Conservation (phyloP, 2,113 vertebrate species). For the Halcyon malimbica region DNA sequence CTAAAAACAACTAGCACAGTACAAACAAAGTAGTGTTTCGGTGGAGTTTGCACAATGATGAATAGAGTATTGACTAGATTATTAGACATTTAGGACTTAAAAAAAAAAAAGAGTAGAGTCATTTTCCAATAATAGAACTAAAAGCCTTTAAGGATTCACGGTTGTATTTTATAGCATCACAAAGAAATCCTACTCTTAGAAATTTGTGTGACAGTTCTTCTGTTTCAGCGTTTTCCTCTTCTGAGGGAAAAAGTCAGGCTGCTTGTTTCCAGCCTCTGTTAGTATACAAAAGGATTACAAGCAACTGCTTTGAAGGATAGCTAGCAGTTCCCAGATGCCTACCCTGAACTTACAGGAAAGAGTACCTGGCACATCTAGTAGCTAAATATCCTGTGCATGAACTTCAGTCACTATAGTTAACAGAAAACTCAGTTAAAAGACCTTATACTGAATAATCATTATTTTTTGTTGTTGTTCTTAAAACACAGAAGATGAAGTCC, state of each 20-base stretch:
- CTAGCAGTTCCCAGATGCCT: background rate
- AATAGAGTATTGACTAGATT: background rate
- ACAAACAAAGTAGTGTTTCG: background rate
- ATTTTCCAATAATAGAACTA: background rate
- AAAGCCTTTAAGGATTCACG: background rate
- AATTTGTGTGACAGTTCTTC: background rate
- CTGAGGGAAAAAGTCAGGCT: background rate
- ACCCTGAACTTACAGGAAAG: background rate
- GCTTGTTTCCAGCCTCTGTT: background rate
- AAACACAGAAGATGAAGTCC: background rate
- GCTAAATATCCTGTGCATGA: background rate
- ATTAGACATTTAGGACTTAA: background rate
- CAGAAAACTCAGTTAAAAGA: background rate
- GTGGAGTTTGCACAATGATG: fast-evolving
- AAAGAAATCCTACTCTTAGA: background rate
- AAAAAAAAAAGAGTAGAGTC: background rate
- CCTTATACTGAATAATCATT: background rate
- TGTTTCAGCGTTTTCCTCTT: background rate
- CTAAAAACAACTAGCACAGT: background rate
- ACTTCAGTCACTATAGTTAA: background rate
- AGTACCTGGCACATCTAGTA: background rate
- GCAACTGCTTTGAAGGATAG: background rate
- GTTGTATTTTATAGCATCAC: background rate
- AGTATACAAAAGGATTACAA: background rate
- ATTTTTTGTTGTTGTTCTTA: background rate